These are phyloP conservation scores for Calidris pygmaea DNA, from an alignment of 2,113 vertebrate species.

Conservation along the genomic window DNA sequence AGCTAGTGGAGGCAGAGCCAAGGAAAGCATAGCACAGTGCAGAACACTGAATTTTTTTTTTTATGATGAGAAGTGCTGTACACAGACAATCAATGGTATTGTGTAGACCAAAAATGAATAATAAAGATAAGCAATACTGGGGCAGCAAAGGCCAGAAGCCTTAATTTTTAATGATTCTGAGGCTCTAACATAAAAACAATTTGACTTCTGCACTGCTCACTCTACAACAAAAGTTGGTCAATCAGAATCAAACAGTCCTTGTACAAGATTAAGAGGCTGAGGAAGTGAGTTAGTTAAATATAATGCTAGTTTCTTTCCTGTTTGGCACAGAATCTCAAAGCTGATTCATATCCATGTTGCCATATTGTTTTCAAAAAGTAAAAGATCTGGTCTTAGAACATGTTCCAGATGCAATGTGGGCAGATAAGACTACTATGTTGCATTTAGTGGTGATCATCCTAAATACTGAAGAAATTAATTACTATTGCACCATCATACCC, in stretches of 20 bases:
- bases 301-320: slow-evolving; percentile 40
- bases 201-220: neutral
- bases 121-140: slow-evolving; percentile 5
- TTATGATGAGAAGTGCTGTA: neutral
- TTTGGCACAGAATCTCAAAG: slow-evolving; percentile 38
- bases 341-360: slow-evolving; percentile 39
- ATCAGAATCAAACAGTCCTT: neutral
- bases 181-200: neutral
- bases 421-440: neutral
- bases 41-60: neutral
- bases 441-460: neutral
- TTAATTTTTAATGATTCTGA: slow-evolving; percentile 1
- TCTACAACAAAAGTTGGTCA: neutral
- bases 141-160: neutral
- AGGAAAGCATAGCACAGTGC: neutral
- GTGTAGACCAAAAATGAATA: neutral
- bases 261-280: slow-evolving; percentile 19
- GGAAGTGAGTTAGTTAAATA: slow-evolving; percentile 52
- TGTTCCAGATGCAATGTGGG: neutral
- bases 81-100: neutral
- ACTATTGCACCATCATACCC: neutral
- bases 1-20: neutral
- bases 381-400: slow-evolving; percentile 1
- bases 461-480: slow-evolving; percentile 4
- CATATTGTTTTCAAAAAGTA: slow-evolving; percentile 13